phyloP scores from a whole-genome alignment of 2,113 vertebrate genomes.

The Cheilinus undulatus region DNA sequence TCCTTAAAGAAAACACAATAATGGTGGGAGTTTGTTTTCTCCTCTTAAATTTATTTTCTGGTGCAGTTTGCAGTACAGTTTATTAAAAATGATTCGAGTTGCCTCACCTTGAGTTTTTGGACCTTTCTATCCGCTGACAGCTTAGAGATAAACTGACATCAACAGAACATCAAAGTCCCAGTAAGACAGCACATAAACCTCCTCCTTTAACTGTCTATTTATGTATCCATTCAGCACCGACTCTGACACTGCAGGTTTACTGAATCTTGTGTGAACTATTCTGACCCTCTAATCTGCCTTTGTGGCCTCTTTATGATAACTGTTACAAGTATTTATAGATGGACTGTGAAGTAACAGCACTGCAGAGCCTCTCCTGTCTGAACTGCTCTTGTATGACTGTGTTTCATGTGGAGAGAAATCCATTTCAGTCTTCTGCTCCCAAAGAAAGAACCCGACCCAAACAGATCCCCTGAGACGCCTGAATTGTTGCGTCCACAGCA shows the following conservation, averaged over 20 bases:
- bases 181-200: background rate
- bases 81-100: background rate
- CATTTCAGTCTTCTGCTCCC: slow-evolving; percentile 15
- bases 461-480: slow-evolving; percentile 38
- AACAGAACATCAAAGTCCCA: no score
- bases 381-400: slow-evolving; percentile 6
- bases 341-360: background rate
- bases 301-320: slow-evolving; percentile 4
- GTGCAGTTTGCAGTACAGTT: no score
- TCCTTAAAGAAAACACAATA: no score
- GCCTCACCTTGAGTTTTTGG: background rate
- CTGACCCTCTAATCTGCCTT: slow-evolving; percentile 13
- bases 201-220: background rate
- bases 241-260: background rate
- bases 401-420: slow-evolving; percentile 56
- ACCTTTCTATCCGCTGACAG: background rate
- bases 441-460: slow-evolving; percentile 20
- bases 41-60: no score
- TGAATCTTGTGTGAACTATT: background rate
- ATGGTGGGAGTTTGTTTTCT: no score
- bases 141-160: background rate
- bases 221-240: background rate
- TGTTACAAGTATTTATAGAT: slow-evolving; percentile 6
- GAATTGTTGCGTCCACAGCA: slow-evolving; percentile 25
- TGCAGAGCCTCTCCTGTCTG: slow-evolving; percentile 17